These are phyloP conservation scores for Brienomyrus longianalis DNA, from an alignment of 2,113 vertebrate genomes.

Conservation along the genomic window DNA sequence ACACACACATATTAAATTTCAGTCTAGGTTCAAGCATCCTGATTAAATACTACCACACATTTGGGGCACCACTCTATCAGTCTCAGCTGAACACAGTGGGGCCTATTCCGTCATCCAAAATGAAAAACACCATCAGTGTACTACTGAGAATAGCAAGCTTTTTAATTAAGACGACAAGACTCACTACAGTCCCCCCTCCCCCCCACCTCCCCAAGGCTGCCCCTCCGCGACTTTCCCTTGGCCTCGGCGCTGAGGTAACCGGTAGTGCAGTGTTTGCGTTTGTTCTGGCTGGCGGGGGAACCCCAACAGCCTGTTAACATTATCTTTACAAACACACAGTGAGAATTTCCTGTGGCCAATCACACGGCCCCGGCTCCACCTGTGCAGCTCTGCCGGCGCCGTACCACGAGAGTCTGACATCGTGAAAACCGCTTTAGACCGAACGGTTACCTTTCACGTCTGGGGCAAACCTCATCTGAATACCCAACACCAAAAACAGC, in stretches of 20 bases:
- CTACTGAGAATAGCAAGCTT: neutral
- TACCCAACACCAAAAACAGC: neutral
- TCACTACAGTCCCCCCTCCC: neutral
- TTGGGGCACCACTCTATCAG: neutral
- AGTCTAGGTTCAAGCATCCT: neutral
- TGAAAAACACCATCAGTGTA: neutral
- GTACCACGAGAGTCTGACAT: neutral
- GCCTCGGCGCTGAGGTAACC: neutral
- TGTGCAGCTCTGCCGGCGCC: neutral
- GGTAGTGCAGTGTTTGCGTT: slow-evolving; percentile 16
- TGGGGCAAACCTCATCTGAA: neutral
- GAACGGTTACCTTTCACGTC: neutral
- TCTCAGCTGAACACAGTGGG: neutral
- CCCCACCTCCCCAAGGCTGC: neutral
- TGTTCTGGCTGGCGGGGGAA: slow-evolving; percentile 8
- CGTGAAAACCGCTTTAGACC: neutral
- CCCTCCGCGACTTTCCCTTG: neutral
- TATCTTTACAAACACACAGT: slow-evolving; percentile 10
- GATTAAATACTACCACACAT: neutral
- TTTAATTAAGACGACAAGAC: neutral
- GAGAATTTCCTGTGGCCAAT: slow-evolving; percentile 7
- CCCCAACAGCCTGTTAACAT: slow-evolving; percentile 28
- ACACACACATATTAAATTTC: neutral
- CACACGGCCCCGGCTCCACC: neutral
- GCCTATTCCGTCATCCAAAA: neutral